These are phyloP conservation scores for Cecropterus lyciades DNA, from an alignment of 1,140 invertebrate species.

Conservation along the genomic window DNA sequence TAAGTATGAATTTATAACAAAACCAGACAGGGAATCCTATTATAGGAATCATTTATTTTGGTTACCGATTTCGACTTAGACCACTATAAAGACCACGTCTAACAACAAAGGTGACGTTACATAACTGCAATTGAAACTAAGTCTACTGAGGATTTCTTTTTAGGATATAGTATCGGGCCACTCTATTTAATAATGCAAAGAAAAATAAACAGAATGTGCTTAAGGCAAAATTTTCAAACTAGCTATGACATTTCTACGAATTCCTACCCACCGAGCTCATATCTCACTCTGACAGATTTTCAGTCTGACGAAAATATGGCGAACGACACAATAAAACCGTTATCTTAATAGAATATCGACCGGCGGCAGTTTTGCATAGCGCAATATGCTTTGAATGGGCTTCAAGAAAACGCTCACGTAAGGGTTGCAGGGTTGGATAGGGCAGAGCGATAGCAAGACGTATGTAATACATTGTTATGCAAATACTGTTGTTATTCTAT, in stretches of 20 bases:
- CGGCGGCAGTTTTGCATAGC: constrained; percentile 54
- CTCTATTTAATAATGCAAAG: too few relatives aligned
- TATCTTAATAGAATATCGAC: constrained; percentile 80
- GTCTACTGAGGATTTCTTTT: too few relatives aligned
- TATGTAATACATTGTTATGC: constrained; percentile 4
- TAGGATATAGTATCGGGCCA: too few relatives aligned
- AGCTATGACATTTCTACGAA: constrained; percentile 3
- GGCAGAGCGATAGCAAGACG: not conserved
- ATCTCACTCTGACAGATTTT: constrained; percentile 63
- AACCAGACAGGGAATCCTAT: too few relatives aligned
- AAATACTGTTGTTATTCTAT: not conserved
- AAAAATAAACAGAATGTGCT: too few relatives aligned
- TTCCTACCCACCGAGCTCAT: constrained; percentile 30
- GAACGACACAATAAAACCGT: constrained; percentile 54
- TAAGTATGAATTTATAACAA: too few relatives aligned
- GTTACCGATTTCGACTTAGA: too few relatives aligned
- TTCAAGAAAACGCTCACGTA: constrained; percentile 43
- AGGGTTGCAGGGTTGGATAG: constrained; percentile 34
- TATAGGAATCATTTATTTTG: too few relatives aligned
- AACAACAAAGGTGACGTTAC: too few relatives aligned
- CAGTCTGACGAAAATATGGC: constrained; percentile 65
- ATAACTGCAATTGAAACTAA: too few relatives aligned
- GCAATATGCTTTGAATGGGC: constrained; percentile 46
- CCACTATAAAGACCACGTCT: too few relatives aligned
- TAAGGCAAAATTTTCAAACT: too few relatives aligned